Percentiles rank a stretch among this genome's conserved stretches.
These are phyloP conservation scores for Periplaneta americana DNA, from an alignment of 1,140 invertebrate genomes.

Conservation along the genomic window DNA sequence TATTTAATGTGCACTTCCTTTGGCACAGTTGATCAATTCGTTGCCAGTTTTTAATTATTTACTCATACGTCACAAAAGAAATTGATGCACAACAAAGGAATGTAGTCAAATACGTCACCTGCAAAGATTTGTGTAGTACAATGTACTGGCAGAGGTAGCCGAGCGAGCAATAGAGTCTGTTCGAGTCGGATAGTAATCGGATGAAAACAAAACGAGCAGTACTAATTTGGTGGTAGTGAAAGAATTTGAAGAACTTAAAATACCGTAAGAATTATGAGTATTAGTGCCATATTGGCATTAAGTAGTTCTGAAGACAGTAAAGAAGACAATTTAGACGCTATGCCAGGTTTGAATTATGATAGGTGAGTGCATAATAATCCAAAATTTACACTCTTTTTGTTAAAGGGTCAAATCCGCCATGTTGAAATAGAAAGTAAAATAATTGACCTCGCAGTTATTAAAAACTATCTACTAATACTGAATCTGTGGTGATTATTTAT, in stretches of 20 bases:
- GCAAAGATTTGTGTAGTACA: neutral
- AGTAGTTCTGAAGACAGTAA: constrained; percentile 44
- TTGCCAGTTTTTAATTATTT: no score
- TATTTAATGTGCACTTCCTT: no score
- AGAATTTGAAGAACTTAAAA: neutral
- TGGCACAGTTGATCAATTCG: no score
- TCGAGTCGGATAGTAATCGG: neutral
- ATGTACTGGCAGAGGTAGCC: neutral
- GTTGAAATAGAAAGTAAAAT: constrained; percentile 2
- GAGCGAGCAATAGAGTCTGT: neutral
- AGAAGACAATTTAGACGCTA: constrained; percentile 35
- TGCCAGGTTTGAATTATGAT: constrained; percentile 44
- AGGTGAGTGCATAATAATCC: constrained; percentile 33
- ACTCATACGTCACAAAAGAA: neutral
- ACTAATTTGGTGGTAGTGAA: neutral
- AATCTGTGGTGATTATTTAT: no score
- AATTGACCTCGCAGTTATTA: neutral
- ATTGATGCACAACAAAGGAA: neutral
- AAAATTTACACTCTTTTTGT: neutral
- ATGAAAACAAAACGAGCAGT: neutral
- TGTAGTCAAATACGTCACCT: neutral
- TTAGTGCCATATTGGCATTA: constrained; percentile 40
- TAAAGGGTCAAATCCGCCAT: constrained; percentile 12
- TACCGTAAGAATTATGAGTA: constrained; percentile 41
- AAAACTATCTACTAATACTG: no score